Conservation (phyloP, 2,797 vertebrate genomes). For the Heliangelus exortis region DNA sequence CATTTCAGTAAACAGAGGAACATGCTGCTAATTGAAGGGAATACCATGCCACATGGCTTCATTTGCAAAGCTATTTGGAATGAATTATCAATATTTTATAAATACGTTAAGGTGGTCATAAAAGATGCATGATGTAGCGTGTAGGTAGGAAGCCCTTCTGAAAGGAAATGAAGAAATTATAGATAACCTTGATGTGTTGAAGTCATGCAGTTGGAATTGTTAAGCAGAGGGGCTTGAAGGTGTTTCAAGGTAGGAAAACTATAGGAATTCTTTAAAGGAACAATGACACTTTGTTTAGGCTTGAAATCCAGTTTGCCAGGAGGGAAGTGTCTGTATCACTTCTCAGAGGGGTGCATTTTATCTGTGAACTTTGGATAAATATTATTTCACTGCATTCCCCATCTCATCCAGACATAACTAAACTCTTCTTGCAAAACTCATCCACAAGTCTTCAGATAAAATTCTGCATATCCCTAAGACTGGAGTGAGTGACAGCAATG, state of each 20-base stretch:
- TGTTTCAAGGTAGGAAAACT: background rate
- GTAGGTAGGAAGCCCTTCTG: slow-evolving; percentile 67
- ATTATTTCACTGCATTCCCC: background rate
- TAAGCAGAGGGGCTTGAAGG: slow-evolving; percentile 22
- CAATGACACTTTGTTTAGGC: background rate
- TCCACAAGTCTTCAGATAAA: background rate
- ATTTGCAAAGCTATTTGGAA: slow-evolving; percentile 65
- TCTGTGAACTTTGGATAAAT: background rate
- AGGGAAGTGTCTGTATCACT: background rate
- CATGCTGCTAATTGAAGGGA: slow-evolving; percentile 57
- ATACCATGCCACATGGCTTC: background rate
- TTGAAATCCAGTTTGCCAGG: background rate
- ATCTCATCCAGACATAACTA: background rate
- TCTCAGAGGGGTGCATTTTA: background rate
- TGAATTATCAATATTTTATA: slow-evolving; percentile 79
- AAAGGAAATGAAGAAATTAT: slow-evolving; percentile 71
- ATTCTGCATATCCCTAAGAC: background rate
- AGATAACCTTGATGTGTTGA: slow-evolving; percentile 63
- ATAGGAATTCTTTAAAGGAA: slow-evolving; percentile 36
- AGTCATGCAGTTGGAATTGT: slow-evolving; percentile 52
- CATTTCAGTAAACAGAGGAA: slow-evolving; percentile 16
- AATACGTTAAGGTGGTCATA: slow-evolving; percentile 71
- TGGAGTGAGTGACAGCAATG: background rate
- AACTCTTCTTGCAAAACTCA: background rate
- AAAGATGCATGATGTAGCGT: slow-evolving; percentile 77